phyloP scores from a whole-genome alignment of 2,113 vertebrate species.

The Pteruthius melanotis region DNA sequence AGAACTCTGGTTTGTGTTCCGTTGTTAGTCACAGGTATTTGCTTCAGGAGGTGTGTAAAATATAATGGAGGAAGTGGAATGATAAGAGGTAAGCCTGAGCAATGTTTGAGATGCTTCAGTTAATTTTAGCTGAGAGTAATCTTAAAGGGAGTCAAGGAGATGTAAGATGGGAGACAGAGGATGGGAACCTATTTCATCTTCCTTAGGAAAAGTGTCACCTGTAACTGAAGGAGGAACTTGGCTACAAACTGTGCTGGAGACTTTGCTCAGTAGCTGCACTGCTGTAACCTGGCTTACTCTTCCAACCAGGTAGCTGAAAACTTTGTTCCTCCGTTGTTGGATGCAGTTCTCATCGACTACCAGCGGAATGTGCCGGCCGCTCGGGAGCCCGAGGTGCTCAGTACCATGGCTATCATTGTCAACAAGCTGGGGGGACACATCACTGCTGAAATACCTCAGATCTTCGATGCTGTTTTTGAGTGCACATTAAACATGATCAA shows the following conservation, averaged over 20 bases:
- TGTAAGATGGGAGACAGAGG: not conserved
- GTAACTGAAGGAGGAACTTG: not conserved
- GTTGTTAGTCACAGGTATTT: not conserved
- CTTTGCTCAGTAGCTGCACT: not conserved
- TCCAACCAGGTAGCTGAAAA: constrained; percentile 91
- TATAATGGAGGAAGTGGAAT: too few relatives aligned
- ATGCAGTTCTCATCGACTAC: constrained; percentile 98
- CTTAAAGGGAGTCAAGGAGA: not conserved
- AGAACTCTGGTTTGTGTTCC: not conserved
- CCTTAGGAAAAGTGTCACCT: not conserved
- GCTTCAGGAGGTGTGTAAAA: not conserved
- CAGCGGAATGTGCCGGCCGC: constrained; percentile 97
- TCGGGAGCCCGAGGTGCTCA: constrained; percentile 97
- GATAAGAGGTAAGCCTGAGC: not conserved
- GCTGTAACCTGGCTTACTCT: not conserved
- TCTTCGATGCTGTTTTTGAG: constrained; percentile 98
- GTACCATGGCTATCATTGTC: constrained; percentile 99
- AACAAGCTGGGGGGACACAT: constrained; percentile 98
- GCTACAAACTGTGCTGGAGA: not conserved
- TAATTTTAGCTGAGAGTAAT: not conserved
- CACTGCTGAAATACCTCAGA: constrained; percentile 97
- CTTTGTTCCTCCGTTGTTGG: constrained; percentile 95
- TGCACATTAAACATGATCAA: constrained; percentile 99
- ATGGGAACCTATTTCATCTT: not conserved
- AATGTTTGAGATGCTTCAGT: not conserved